Evolutionary conservation across 2,888 invertebrate species (phyloP).

Genomic region (Diachrysia chrysitis): DNA sequence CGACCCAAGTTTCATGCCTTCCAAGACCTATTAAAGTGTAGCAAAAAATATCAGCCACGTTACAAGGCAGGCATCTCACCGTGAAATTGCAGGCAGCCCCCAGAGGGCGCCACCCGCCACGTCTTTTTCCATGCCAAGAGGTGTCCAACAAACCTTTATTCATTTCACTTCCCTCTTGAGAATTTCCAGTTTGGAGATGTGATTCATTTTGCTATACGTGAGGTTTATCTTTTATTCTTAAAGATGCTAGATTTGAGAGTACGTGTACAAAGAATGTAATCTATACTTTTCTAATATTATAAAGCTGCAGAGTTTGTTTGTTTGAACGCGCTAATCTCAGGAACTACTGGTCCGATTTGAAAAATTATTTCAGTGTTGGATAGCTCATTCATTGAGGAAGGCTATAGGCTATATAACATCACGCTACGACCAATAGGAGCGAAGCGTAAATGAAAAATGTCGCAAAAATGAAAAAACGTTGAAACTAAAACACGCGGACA

Average conservation of each 20-base stretch:
- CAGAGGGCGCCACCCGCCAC: slow-evolving; percentile 56
- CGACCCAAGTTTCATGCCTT: neutral
- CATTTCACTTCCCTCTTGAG: slow-evolving; percentile 59
- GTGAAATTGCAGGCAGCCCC: slow-evolving; percentile 66
- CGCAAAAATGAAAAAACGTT: too few species aligned
- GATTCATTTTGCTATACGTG: slow-evolving; percentile 52
- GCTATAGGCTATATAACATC: too few species aligned
- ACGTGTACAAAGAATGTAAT: too few species aligned
- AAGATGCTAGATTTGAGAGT: neutral
- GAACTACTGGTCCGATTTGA: too few species aligned
- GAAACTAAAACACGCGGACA: too few species aligned
- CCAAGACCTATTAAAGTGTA: slow-evolving; percentile 55
- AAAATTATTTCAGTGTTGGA: too few species aligned
- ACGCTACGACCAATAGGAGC: too few species aligned
- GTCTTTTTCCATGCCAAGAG: slow-evolving; percentile 58
- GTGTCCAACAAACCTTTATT: slow-evolving; percentile 63
- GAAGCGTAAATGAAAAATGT: too few species aligned
- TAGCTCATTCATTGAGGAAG: too few species aligned
- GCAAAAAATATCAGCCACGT: slow-evolving; percentile 50
- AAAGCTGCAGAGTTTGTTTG: too few species aligned
- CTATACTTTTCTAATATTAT: too few species aligned
- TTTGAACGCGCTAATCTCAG: too few species aligned
- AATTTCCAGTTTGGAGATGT: slow-evolving; percentile 49
- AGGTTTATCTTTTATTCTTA: slow-evolving; percentile 40
- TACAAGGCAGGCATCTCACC: slow-evolving; percentile 61